These are phyloP conservation scores for Spilogale gracilis DNA, from an alignment of 2,113 vertebrate genomes.

Conservation along the genomic window DNA sequence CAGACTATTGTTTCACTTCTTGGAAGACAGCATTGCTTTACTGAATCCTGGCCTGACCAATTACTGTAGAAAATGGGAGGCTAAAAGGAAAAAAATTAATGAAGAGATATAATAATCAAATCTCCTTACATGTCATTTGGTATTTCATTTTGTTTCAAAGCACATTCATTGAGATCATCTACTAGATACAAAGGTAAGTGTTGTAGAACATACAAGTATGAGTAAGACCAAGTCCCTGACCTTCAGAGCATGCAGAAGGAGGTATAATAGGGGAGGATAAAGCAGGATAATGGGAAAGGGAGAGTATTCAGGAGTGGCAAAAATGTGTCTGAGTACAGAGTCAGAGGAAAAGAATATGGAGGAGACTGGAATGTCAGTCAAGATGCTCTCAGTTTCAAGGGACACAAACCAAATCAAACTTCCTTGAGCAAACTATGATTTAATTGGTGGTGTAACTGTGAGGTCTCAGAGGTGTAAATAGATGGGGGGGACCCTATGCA, in stretches of 20 bases:
- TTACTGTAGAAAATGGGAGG: slow-evolving; percentile 44
- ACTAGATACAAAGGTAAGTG: neutral
- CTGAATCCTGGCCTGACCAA: slow-evolving; percentile 9
- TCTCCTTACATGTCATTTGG: neutral
- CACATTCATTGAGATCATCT: neutral
- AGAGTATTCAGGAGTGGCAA: neutral
- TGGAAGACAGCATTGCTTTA: neutral
- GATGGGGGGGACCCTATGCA: neutral
- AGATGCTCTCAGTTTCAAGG: neutral
- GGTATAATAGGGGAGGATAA: neutral
- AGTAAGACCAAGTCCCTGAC: neutral
- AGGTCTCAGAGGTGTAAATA: neutral
- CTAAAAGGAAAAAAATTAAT: slow-evolving; percentile 29
- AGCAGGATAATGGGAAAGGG: neutral
- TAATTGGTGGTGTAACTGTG: neutral
- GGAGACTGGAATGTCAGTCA: neutral
- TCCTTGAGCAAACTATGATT: neutral
- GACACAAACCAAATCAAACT: neutral
- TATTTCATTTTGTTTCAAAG: slow-evolving; percentile 28
- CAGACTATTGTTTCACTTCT: slow-evolving; percentile 14
- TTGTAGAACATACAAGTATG: neutral
- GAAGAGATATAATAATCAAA: neutral
- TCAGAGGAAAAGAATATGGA: neutral
- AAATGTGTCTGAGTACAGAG: neutral
- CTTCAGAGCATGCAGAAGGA: neutral